Percentiles rank a stretch among this genome's conserved stretches.
phyloP scores from a whole-genome alignment of 2,888 invertebrate species.

The Neoascia interrupta region DNA sequence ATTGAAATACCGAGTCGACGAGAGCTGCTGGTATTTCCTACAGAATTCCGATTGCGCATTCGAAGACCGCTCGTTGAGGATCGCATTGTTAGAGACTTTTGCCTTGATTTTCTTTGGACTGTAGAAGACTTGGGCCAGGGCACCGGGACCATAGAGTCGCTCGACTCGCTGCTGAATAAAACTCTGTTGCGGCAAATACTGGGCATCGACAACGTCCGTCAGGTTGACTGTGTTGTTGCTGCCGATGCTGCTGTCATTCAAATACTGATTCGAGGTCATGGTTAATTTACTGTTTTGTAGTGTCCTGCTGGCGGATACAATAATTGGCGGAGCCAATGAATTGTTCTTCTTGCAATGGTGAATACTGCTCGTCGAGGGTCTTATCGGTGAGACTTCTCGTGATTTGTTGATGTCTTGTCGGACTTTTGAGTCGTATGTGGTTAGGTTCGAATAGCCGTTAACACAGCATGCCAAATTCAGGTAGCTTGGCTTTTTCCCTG shows the following conservation, averaged over 20 bases:
- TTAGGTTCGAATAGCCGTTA: constrained; percentile 92
- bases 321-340: constrained; percentile 81
- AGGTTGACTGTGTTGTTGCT: constrained; percentile 47
- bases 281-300: constrained; percentile 20
- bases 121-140: constrained; percentile 91
- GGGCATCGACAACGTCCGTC: constrained; percentile 73
- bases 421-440: constrained; percentile 91
- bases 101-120: constrained; percentile 80
- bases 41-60: constrained; percentile 78
- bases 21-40: constrained; percentile 76
- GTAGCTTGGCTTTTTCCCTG: constrained; percentile 90
- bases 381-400: constrained; percentile 86
- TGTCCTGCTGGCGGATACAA: constrained; percentile 18
- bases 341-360: constrained; percentile 81
- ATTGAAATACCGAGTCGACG: constrained; percentile 76
- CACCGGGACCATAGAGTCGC: constrained; percentile 92
- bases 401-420: constrained; percentile 87
- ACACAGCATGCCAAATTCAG: constrained; percentile 93
- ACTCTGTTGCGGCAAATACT: constrained; percentile 81
- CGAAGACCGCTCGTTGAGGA: constrained; percentile 39
- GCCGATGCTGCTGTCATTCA: constrained; percentile 70
- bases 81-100: constrained; percentile 31
- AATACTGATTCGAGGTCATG: constrained; percentile 66
- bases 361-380: constrained; percentile 81
- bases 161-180: constrained; percentile 95